Conservation (phyloP, 53 echinoderm and acorn worm genomes). For the Holothuria leucospilota region DNA sequence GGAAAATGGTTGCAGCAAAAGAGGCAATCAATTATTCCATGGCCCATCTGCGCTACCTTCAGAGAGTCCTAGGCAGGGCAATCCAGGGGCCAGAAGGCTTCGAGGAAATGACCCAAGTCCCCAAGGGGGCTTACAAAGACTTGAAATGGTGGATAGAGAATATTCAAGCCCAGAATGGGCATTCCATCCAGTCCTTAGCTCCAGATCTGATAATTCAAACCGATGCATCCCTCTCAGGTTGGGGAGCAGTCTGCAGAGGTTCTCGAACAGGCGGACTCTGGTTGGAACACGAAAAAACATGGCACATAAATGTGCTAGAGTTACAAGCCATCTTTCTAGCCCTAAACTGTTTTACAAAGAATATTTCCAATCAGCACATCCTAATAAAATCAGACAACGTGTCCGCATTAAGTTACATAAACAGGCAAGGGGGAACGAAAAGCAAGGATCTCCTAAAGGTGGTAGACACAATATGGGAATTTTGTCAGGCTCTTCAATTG, state of each 20-base stretch:
- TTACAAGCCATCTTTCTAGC: background rate
- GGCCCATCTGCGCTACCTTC: constrained; percentile 19
- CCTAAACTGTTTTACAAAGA: background rate
- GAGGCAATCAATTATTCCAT: constrained; percentile 24
- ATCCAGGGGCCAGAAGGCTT: background rate
- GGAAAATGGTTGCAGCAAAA: constrained; percentile 25
- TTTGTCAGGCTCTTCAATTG: constrained; percentile 3
- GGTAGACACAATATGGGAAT: constrained; percentile 16
- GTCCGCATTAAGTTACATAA: constrained; percentile 18
- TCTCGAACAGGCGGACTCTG: background rate
- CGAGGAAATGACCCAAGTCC: background rate
- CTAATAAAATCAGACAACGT: constrained; percentile 25
- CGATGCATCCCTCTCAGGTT: background rate
- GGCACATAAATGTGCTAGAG: constrained; percentile 28
- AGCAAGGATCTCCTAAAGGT: constrained; percentile 8
- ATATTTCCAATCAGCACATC: background rate
- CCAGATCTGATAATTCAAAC: constrained; percentile 27
- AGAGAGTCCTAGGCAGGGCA: background rate
- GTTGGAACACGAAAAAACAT: constrained; percentile 1
- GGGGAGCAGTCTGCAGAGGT: background rate
- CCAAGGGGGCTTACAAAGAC: background rate
- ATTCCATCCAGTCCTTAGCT: background rate
- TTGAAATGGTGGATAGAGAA: constrained; percentile 23
- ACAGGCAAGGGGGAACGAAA: constrained; percentile 37
- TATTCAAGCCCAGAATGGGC: constrained; percentile 19